Base-by-base conservation (phyloP, 2,797 vertebrate genomes). In the Spea hammondii region DNA sequence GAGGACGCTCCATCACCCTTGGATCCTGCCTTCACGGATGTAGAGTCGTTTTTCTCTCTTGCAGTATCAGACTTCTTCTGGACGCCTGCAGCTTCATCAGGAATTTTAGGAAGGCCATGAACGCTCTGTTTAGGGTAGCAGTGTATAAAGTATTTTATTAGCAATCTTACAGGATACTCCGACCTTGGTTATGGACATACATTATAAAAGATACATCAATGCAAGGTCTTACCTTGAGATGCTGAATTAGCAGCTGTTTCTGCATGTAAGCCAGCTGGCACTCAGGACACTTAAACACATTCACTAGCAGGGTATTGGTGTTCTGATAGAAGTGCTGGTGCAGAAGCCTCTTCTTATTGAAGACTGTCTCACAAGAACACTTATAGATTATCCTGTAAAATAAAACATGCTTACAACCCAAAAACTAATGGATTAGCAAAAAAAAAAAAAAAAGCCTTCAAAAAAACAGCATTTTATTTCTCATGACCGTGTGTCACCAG, bases 251-350 rank as follows among this genome's bases (percentile, higher is more conserved):
- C 83, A 94, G 91, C 9, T 94, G 93, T 85, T 99, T 99, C 88
- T 98, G 95, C 86, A 93, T 92, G 82, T 96, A 99, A 46, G 97
- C 90, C 0, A 94, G 91, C 47, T 94, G 92, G 86, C 97, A 99
- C 85, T 96, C 95, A 0, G 97, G 96, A 90, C 97, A 99, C 88
- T 97, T 99, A 86, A 98, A 99, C 12, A 98, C 93, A 79, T 92
- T 94, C 13, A 92, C 93, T 62, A 95, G 88, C 14, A 93, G 85
- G 85, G 93, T 93, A 84, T 84, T 92, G 86, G 91, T 89, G 17
- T 95, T 94, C 87, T 98, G 93, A 79, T 96, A 92, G 85, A 99
- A 97, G 89, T 99, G 97, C 82, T 98, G 95, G 84, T 95, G 93
- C 45, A 99, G 89, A 74, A 95, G 90, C 85, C 93, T 93, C 85